phyloP scores from a whole-genome alignment of 1,140 invertebrate species.

The Apis florea region DNA sequence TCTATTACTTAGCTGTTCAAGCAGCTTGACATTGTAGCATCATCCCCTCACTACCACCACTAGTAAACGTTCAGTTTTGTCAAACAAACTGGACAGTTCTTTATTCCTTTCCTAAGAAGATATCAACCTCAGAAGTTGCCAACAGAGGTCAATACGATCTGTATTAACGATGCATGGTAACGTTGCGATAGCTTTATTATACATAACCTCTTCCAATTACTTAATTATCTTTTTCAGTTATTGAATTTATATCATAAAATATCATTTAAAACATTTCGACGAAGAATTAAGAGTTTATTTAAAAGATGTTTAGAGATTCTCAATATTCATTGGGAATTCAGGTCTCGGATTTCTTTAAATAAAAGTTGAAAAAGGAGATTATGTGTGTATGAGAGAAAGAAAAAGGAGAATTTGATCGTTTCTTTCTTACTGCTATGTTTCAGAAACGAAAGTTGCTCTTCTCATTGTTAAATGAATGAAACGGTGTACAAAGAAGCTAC shows the following conservation, averaged over 20 bases:
- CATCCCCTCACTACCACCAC: not conserved
- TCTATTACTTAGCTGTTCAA: slow-evolving; percentile 50
- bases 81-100: slow-evolving; percentile 8
- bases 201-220: not conserved
- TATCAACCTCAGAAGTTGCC: not conserved
- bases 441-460: slow-evolving; percentile 31
- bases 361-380: not conserved
- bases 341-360: not conserved
- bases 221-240: not conserved
- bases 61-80: slow-evolving; percentile 24
- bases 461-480: slow-evolving; percentile 41
- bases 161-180: slow-evolving; percentile 4
- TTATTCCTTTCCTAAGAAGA: not conserved
- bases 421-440: not conserved
- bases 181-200: not conserved
- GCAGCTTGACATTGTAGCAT: not conserved
- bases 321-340: not conserved
- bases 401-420: not conserved
- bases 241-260: not conserved
- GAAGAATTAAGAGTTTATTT: not conserved
- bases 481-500: slow-evolving; percentile 30
- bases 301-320: not conserved
- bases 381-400: not conserved
- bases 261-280: not conserved
- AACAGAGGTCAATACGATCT: not conserved